These are phyloP conservation scores for Ameiurus melas DNA, from an alignment of 2,113 vertebrate species.

Conservation along the genomic window DNA sequence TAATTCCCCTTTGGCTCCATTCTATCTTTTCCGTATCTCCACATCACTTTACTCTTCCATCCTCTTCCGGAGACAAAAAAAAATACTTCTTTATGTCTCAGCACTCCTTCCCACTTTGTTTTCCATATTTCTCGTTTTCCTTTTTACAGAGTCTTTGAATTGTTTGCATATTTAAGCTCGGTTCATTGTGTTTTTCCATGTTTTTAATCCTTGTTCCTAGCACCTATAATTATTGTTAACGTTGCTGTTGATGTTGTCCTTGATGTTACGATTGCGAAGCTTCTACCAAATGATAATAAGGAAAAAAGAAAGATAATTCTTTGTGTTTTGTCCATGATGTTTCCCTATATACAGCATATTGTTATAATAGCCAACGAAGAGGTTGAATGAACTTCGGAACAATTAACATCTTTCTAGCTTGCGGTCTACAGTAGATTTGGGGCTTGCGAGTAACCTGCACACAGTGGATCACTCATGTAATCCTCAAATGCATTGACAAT, in stretches of 20 bases:
- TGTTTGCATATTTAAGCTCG: constrained; percentile 75
- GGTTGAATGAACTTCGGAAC: constrained; percentile 70
- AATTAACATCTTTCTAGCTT: constrained; percentile 57
- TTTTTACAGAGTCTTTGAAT: constrained; percentile 71
- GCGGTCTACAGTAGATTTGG: constrained; percentile 64
- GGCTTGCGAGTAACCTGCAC: constrained; percentile 67
- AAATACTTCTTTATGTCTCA: constrained; percentile 28
- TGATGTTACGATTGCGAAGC: constrained; percentile 69
- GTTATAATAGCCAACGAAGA: constrained; percentile 65
- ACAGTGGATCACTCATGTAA: constrained; percentile 65
- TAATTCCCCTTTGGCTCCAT: not conserved
- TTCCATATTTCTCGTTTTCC: constrained; percentile 60
- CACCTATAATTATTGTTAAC: constrained; percentile 66
- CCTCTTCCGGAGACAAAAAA: constrained; percentile 23
- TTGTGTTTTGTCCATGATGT: constrained; percentile 59
- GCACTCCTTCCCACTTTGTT: constrained; percentile 44
- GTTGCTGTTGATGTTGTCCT: constrained; percentile 69
- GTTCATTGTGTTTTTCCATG: constrained; percentile 67
- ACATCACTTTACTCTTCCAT: constrained; percentile 11
- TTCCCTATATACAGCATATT: constrained; percentile 61
- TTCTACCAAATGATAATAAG: constrained; percentile 75
- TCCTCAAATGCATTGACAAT: constrained; percentile 63
- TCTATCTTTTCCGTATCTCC: not conserved
- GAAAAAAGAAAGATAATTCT: constrained; percentile 50
- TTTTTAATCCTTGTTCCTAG: constrained; percentile 65